Evolutionary conservation across 30 jellyfish, hydroid and myxozoan genomes (phyloP).

Genomic region (Aurelia aurita): DNA sequence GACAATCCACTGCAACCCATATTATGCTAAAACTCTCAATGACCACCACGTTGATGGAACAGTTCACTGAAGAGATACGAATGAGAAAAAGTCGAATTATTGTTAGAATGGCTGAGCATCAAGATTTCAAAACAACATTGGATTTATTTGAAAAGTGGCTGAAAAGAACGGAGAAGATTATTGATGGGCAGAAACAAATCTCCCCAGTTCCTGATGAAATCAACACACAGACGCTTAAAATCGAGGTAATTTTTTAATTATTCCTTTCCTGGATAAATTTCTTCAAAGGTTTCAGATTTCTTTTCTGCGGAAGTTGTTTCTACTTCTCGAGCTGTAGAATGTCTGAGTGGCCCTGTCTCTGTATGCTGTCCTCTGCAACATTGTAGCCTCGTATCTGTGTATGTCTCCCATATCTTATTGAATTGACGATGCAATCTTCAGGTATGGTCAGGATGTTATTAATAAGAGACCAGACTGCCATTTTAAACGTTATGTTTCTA

Average conservation of each 20-base stretch:
- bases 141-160: constrained; percentile 91
- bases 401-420: too few species aligned
- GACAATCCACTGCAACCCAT: constrained; percentile 72
- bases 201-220: constrained; percentile 72
- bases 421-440: too few species aligned
- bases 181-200: constrained; percentile 72
- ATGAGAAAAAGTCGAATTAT: constrained; percentile 62
- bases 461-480: too few species aligned
- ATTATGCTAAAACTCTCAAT: constrained; percentile 57
- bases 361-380: too few species aligned
- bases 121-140: constrained; percentile 66
- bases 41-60: constrained; percentile 63
- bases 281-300: too few species aligned
- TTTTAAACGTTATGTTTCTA: too few species aligned
- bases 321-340: too few species aligned
- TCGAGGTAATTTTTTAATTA: constrained; percentile 67
- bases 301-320: too few species aligned
- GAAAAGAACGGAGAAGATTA: constrained; percentile 74
- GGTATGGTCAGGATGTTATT: too few species aligned
- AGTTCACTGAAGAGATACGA: constrained; percentile 75
- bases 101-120: constrained; percentile 69
- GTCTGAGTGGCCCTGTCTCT: too few species aligned
- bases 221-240: constrained; percentile 59
- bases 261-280: too few species aligned
- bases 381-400: too few species aligned